Conservation (phyloP, 2,797 vertebrate species). For the Channallabes apus region DNA sequence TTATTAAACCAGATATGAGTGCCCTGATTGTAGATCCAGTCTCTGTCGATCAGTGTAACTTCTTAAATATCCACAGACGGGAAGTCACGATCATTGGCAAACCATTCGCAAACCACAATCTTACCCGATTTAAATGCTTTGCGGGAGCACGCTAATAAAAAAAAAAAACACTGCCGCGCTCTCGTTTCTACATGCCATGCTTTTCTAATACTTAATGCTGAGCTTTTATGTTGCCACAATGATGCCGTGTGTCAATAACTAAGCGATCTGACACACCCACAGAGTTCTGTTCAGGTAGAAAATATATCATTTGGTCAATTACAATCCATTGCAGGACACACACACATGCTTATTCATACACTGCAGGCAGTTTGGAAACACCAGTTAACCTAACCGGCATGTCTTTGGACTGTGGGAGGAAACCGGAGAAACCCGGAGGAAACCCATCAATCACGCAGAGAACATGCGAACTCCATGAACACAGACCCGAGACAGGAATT, state of each 20-base stretch:
- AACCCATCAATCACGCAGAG: too few relatives aligned
- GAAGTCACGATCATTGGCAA: neutral
- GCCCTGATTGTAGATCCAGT: neutral
- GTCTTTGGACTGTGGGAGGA: too few relatives aligned
- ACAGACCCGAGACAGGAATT: too few relatives aligned
- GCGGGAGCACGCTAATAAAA: neutral
- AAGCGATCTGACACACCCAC: neutral
- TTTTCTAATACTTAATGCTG: neutral
- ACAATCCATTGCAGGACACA: too few relatives aligned
- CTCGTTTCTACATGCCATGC: neutral
- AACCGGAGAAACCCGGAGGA: too few relatives aligned
- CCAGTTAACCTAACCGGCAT: too few relatives aligned
- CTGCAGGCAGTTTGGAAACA: too few relatives aligned
- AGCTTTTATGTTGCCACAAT: neutral
- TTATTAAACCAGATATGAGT: neutral
- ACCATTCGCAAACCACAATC: neutral
- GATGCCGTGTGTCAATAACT: neutral
- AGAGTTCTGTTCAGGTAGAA: neutral
- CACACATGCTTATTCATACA: too few relatives aligned
- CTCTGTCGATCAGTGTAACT: neutral
- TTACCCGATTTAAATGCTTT: neutral
- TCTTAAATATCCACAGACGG: neutral
- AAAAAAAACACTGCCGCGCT: too few relatives aligned
- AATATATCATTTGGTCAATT: neutral
- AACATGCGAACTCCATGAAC: too few relatives aligned